Evolutionary conservation across 2,113 vertebrate species (phyloP).

Genomic region (Spheniscus mendiculus): DNA sequence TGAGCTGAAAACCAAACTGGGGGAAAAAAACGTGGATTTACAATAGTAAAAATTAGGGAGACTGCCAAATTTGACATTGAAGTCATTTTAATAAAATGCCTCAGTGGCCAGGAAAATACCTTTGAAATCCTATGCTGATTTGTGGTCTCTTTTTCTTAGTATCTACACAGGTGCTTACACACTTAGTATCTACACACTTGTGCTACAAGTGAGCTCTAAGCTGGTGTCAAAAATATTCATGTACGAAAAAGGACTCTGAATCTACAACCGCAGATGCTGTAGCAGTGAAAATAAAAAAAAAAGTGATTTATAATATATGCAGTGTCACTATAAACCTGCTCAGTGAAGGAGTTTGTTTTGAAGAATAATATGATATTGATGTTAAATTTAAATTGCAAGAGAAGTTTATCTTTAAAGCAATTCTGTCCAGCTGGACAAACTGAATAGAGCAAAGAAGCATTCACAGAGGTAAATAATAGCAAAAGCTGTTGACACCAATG

Average conservation of each 20-base stretch:
- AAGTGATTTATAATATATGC: not conserved
- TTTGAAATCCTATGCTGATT: not conserved
- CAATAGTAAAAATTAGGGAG: not conserved
- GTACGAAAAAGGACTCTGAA: not conserved
- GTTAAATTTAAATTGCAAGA: not conserved
- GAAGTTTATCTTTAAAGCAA: not conserved
- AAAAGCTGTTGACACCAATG: not conserved
- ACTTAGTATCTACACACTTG: not conserved
- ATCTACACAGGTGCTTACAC: not conserved
- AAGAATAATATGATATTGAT: not conserved
- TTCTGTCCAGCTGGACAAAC: not conserved
- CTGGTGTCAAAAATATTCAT: not conserved
- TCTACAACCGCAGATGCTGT: not conserved
- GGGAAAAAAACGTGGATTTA: not conserved
- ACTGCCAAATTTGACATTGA: not conserved
- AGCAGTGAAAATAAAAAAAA: not conserved
- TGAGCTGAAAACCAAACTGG: not conserved
- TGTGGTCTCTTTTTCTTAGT: not conserved
- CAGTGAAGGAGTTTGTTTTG: not conserved
- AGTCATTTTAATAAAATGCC: not conserved
- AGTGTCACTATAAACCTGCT: not conserved
- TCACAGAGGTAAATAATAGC: not conserved
- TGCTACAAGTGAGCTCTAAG: not conserved
- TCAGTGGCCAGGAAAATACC: not conserved
- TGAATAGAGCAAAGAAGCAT: not conserved